These are phyloP conservation scores for Aricia agestis DNA, from an alignment of 1,140 invertebrate genomes.

Conservation along the genomic window DNA sequence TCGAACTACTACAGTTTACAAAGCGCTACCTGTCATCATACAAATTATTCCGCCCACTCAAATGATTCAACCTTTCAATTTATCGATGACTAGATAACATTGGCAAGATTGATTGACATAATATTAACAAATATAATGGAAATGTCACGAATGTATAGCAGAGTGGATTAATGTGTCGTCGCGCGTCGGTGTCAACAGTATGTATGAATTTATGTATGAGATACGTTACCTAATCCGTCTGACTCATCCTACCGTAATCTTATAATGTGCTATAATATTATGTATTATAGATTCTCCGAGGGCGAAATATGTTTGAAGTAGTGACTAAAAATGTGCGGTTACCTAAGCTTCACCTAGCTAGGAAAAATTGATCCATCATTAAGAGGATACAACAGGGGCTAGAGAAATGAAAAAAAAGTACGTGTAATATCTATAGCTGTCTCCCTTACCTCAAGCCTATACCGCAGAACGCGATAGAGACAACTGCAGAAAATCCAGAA, in stretches of 20 bases:
- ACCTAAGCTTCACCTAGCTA: too few species aligned
- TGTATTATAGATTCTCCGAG: background rate
- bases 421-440: too few species aligned
- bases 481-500: too few species aligned
- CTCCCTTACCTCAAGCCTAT: too few species aligned
- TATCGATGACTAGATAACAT: slow-evolving; percentile 17
- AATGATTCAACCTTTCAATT: slow-evolving; percentile 10
- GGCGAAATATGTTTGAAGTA: too few species aligned
- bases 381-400: too few species aligned
- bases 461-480: too few species aligned
- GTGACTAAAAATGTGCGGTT: too few species aligned
- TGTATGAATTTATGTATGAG: slow-evolving; percentile 15
- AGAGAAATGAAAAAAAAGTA: too few species aligned
- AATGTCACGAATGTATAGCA: slow-evolving; percentile 50
- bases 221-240: slow-evolving; percentile 1
- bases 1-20: background rate
- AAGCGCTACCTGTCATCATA: slow-evolving; percentile 6
- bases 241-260: background rate
- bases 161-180: slow-evolving; percentile 43
- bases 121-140: slow-evolving; percentile 50
- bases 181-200: background rate
- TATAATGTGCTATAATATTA: background rate
- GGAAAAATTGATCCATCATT: too few species aligned
- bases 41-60: slow-evolving; percentile 4
- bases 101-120: slow-evolving; percentile 52